Conservation (phyloP, 2,113 vertebrate genomes). For the Crotalus tigris region DNA sequence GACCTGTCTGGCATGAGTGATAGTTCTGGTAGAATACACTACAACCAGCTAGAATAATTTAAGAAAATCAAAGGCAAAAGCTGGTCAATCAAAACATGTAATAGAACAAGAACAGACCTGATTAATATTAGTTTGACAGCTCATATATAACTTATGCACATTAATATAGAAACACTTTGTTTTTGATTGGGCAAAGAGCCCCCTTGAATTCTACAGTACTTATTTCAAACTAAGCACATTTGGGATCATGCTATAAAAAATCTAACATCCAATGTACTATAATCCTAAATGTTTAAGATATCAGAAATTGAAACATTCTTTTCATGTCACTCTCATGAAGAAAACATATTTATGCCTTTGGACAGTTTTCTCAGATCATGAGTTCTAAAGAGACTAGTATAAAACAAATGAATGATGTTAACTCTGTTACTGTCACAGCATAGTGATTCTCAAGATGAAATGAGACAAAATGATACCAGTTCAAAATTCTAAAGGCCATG, state of each 20-base stretch:
- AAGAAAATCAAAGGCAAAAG: neutral
- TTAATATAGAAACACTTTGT: no score
- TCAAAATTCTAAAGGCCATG: neutral
- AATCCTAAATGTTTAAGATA: neutral
- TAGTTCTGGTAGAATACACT: no score
- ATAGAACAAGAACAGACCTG: neutral
- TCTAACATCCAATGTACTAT: neutral
- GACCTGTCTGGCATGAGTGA: no score
- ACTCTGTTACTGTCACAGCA: neutral
- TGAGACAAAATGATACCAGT: conserved; percentile 2
- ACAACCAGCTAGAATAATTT: neutral
- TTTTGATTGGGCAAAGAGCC: neutral
- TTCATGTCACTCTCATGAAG: neutral
- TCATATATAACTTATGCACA: neutral
- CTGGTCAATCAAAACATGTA: neutral
- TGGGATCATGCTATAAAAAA: neutral
- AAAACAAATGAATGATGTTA: conserved; percentile 7
- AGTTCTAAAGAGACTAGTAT: neutral
- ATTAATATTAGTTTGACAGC: neutral
- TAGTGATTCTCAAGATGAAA: neutral
- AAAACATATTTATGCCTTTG: neutral
- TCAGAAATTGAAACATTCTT: neutral
- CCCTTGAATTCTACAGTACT: neutral
- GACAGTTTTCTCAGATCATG: neutral
- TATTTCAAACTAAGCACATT: neutral